Percentiles rank a stretch among this genome's conserved stretches.
Conservation (phyloP, 2,797 vertebrate genomes). For the Diplodus sargus region DNA sequence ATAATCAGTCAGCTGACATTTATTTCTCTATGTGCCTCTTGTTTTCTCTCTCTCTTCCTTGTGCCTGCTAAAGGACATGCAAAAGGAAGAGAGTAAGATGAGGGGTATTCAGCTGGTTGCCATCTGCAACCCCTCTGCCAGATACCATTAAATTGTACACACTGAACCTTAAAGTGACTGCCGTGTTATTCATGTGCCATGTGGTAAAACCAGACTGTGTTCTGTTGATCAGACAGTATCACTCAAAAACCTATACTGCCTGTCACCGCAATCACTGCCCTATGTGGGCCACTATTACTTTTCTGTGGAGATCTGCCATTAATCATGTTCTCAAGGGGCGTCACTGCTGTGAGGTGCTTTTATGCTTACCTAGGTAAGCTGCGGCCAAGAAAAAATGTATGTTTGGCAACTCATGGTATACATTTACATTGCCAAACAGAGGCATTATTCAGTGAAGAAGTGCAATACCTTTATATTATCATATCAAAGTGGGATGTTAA, state of each 20-base stretch:
- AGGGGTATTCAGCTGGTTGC: too few species aligned
- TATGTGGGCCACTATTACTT: conserved; percentile 50
- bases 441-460: conserved; percentile 23
- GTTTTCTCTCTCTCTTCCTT: too few species aligned
- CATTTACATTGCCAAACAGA: conserved; percentile 53
- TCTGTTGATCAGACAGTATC: conserved; percentile 17
- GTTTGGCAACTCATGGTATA: conserved; percentile 37
- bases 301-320: conserved; percentile 38
- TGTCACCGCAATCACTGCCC: conserved; percentile 18
- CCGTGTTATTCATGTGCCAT: too few species aligned
- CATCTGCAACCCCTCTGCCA: too few species aligned
- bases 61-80: too few species aligned
- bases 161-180: too few species aligned
- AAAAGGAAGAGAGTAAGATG: too few species aligned
- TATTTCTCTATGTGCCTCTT: too few species aligned
- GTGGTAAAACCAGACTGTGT: neutral
- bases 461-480: conserved; percentile 40
- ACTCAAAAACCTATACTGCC: neutral
- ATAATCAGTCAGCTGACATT: too few species aligned
- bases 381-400: conserved; percentile 51
- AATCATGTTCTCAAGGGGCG: conserved; percentile 55
- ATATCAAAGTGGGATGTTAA: conserved; percentile 47
- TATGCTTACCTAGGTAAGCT: conserved; percentile 41
- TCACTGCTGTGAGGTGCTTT: conserved; percentile 39
- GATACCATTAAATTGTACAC: too few species aligned